phyloP scores from a whole-genome alignment of 1,140 invertebrate species.

The Drosophila biarmipes region DNA sequence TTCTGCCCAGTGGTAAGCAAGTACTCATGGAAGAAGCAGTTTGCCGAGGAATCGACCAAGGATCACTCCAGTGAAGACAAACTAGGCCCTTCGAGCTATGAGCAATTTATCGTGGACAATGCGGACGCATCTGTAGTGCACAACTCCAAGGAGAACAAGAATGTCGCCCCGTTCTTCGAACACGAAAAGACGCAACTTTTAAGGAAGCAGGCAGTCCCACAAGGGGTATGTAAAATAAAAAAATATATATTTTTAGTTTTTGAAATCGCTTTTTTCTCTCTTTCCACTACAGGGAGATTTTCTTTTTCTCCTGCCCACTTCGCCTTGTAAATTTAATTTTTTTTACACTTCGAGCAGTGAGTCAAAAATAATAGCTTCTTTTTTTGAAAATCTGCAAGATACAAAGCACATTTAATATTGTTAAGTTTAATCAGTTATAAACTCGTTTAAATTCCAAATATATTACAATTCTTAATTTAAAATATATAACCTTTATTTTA shows the following conservation, averaged over 20 bases:
- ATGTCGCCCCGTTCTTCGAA: constrained; percentile 54
- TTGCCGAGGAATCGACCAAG: constrained; percentile 75
- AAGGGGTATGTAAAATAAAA: not conserved
- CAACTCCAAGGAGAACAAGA: constrained; percentile 81
- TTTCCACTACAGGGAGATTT: too few relatives aligned
- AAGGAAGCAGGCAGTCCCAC: constrained; percentile 10
- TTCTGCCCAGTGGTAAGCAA: constrained; percentile 90
- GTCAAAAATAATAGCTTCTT: too few relatives aligned
- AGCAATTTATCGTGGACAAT: constrained; percentile 70
- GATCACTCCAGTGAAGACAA: constrained; percentile 40
- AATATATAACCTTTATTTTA: too few relatives aligned
- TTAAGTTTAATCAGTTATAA: too few relatives aligned
- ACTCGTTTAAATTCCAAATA: too few relatives aligned
- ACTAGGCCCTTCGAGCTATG: constrained; percentile 32
- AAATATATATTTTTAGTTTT: not conserved
- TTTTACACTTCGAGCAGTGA: too few relatives aligned
- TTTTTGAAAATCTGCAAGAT: too few relatives aligned
- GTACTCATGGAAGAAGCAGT: constrained; percentile 88
- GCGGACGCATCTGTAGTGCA: constrained; percentile 69
- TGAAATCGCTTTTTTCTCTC: too few relatives aligned
- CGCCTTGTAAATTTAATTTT: too few relatives aligned
- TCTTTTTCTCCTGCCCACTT: too few relatives aligned
- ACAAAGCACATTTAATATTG: too few relatives aligned
- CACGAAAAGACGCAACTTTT: constrained; percentile 26
- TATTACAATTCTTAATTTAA: too few relatives aligned